These are phyloP conservation scores for Alosa alosa DNA, from an alignment of 2,113 vertebrate genomes.

Conservation along the genomic window DNA sequence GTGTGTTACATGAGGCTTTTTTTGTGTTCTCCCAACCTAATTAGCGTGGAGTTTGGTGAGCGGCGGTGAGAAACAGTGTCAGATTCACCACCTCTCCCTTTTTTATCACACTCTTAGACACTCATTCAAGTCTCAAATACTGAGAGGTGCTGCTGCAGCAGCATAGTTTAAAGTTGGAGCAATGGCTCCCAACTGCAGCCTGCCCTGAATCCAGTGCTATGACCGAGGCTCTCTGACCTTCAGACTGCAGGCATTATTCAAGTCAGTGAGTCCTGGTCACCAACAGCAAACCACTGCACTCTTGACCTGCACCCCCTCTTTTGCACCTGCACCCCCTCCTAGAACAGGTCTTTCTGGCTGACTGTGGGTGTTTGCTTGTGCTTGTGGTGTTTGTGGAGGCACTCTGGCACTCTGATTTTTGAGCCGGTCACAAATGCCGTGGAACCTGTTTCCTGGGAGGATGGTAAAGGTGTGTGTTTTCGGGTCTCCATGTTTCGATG, in stretches of 20 bases:
- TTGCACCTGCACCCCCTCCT: background rate
- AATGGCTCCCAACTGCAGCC: background rate
- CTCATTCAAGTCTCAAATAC: conserved; percentile 12
- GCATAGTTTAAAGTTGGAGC: background rate
- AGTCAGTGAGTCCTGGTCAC: background rate
- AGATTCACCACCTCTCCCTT: conserved; percentile 1
- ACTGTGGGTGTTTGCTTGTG: background rate
- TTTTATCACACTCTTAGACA: background rate
- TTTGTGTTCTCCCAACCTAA: conserved; percentile 10
- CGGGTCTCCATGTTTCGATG: conserved; percentile 40
- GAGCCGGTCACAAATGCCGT: conserved; percentile 47
- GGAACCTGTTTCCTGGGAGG: conserved; percentile 63
- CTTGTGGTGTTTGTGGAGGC: background rate
- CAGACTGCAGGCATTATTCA: background rate
- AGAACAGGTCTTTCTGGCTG: conserved; percentile 27
- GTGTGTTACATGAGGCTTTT: background rate
- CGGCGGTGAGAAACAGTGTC: background rate
- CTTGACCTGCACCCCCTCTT: background rate
- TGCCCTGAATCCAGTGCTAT: background rate
- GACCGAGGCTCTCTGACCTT: too few relatives aligned
- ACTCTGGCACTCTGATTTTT: conserved; percentile 18
- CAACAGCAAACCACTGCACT: background rate
- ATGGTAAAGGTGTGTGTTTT: conserved; percentile 49
- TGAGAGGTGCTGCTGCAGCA: background rate
- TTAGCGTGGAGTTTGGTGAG: background rate